phyloP scores from a whole-genome alignment of 2,797 vertebrate genomes.

The Chrosomus eos region DNA sequence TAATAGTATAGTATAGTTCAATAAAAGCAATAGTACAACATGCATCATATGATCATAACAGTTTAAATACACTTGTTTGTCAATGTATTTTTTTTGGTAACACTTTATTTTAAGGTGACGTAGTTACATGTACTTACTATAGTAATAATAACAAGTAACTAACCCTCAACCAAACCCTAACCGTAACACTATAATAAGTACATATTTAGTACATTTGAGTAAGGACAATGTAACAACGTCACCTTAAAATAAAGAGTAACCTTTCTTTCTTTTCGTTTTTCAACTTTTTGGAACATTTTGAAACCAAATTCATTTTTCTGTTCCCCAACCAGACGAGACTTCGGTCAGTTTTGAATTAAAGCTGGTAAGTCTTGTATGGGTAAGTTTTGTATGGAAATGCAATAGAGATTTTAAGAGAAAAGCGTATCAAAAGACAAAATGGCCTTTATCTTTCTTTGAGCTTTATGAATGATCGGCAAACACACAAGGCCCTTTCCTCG shows the following conservation, averaged over 20 bases:
- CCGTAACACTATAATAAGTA: no score
- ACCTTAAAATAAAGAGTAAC: no score
- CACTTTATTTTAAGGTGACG: no score
- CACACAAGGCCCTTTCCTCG: constrained; percentile 53
- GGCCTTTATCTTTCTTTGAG: constrained; percentile 34
- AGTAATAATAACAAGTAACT: no score
- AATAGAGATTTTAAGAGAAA: constrained; percentile 2
- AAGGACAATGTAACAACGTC: no score
- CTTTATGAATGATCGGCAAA: constrained; percentile 40
- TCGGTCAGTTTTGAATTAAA: constrained; percentile 49
- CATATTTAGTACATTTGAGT: no score
- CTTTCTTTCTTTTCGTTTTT: constrained; percentile 3
- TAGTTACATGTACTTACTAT: no score
- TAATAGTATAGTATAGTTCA: constrained; percentile 54
- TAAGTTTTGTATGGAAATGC: constrained; percentile 47
- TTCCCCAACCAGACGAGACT: constrained; percentile 55
- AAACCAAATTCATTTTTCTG: constrained; percentile 42
- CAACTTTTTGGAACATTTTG: constrained; percentile 29
- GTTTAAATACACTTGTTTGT: constrained; percentile 24
- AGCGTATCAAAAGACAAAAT: constrained; percentile 9
- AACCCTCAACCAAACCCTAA: no score
- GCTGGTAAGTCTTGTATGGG: constrained; percentile 57
- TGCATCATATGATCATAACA: constrained; percentile 41
- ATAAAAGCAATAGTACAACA: constrained; percentile 29
- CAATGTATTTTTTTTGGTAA: neutral